Evolutionary conservation across 1,140 invertebrate genomes (phyloP), one percentile per base, ranked within the genome.

Genomic region (Heliothis virescens): DNA sequence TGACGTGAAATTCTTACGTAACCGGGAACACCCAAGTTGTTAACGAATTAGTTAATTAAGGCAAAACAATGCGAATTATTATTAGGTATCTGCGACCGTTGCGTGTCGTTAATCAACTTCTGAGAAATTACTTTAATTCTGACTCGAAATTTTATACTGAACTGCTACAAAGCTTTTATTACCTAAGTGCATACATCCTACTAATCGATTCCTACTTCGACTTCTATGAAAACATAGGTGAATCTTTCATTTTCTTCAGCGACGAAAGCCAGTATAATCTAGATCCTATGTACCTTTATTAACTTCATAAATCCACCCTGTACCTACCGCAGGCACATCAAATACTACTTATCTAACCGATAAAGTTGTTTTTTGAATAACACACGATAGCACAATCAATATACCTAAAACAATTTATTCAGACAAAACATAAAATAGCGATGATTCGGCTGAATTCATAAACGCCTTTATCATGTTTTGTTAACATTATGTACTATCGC

Each of bases 331-430:
- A 5, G 5, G 4, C 34, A 41, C 34, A 41, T 41, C 34, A 41
- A 50, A 76, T 52, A 52, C 48, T 47, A n/a, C 65, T 76, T 79
- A 79, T 82, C 78, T 57, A 75, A 16, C 4, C 48, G 71, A 79
- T 79, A 75, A 79, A 76, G 47, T 72, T 67, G 62, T 79, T 82
- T 41, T 79, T 79, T 57, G 60, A 41, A 47, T 48, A 34, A 47
- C 53, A 26, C 15, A 7, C 3, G 57, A 57, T 52, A 53, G 41
- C 67, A 69, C 9, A 48, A 73, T 26, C 34, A 41, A 41, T 41
- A 41, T 41, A 41, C 34, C 34, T 57, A 73, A 60, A 75, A 47
- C 16, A 72, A 41, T 47, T 67, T 67, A 75, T 53, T 55, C 71
- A 74, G 71, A 74, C 71, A 48, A 52, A 62, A 75, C 41, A 75